Percentiles rank a stretch among this genome's conserved stretches.
These are phyloP conservation scores for Venustaconcha ellipsiformis DNA, from an alignment of 1,140 invertebrate species.

Conservation along the genomic window DNA sequence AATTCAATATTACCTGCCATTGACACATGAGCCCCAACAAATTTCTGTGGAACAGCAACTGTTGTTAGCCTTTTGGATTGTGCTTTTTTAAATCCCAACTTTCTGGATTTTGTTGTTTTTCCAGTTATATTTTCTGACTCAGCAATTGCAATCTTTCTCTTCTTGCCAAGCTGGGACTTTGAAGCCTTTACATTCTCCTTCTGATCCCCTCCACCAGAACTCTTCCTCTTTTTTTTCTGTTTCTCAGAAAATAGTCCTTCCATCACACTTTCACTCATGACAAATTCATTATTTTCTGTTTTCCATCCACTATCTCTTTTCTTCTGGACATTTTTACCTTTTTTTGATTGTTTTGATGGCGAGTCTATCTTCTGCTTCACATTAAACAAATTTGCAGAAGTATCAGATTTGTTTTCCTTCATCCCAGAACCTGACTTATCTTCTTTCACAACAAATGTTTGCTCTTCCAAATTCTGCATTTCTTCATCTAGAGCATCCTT, in stretches of 20 bases:
- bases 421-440: neutral
- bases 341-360: neutral
- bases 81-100: neutral
- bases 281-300: neutral
- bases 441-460: neutral
- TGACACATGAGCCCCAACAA: slow-evolving; percentile 60
- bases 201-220: neutral
- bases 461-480: neutral
- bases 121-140: neutral
- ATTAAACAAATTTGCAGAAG: neutral
- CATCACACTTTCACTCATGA: neutral
- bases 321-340: neutral
- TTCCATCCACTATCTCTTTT: neutral
- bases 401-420: neutral
- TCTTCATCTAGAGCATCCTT: neutral
- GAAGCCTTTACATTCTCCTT: neutral
- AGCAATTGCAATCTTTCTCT: neutral
- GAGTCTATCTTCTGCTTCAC: neutral
- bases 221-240: neutral
- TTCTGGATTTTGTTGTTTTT: neutral
- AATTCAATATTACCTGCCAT: slow-evolving; percentile 45
- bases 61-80: neutral
- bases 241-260: too few relatives aligned
- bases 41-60: slow-evolving; percentile 5
- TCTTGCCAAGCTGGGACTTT: neutral